Conservation (phyloP, 2,797 vertebrate species). For the Telmatherina bonti region DNA sequence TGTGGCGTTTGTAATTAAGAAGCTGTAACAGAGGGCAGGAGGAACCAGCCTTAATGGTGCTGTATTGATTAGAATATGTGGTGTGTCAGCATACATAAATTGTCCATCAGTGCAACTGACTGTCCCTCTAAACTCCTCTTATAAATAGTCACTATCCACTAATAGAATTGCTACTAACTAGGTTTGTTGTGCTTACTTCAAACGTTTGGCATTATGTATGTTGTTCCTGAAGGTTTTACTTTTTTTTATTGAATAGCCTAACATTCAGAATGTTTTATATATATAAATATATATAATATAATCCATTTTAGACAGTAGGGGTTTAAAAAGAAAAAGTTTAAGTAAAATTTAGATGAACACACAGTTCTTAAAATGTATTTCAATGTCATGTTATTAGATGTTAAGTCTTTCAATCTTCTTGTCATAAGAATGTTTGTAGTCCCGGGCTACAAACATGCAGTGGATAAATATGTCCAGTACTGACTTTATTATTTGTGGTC, state of each 20-base stretch:
- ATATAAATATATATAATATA: background rate
- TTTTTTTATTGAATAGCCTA: too few relatives aligned
- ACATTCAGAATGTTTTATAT: background rate
- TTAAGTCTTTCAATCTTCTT: background rate
- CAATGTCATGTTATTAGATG: background rate
- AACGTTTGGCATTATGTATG: too few relatives aligned
- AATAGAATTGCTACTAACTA: background rate
- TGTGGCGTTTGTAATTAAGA: conserved; percentile 56
- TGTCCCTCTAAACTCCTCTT: too few relatives aligned
- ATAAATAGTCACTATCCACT: too few relatives aligned
- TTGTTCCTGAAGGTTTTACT: too few relatives aligned
- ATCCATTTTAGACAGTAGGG: background rate
- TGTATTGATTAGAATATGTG: conserved; percentile 2
- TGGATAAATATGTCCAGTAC: background rate
- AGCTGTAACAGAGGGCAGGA: conserved; percentile 38
- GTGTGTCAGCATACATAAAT: too few relatives aligned
- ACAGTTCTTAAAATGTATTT: background rate
- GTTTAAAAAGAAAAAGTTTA: background rate
- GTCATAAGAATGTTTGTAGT: background rate
- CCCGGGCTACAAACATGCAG: background rate
- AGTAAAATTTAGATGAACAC: background rate
- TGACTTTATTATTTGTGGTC: background rate
- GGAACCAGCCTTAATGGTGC: background rate
- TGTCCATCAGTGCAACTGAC: too few relatives aligned
- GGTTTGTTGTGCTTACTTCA: too few relatives aligned